Evolutionary conservation across 2,888 invertebrate genomes (phyloP).

Genomic region (Teinopalpus imperialis): DNA sequence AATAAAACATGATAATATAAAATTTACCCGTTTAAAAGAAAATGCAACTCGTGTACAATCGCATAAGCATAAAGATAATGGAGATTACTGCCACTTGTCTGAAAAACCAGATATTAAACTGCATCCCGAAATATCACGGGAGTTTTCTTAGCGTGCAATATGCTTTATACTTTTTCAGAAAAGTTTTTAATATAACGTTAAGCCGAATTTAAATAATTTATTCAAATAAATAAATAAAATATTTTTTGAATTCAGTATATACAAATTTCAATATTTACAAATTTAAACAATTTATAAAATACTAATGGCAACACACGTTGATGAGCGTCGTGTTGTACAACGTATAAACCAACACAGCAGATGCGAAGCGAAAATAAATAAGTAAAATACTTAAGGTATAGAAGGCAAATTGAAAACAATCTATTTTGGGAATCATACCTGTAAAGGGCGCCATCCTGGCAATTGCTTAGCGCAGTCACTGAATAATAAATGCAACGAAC

Average conservation of each 20-base stretch:
- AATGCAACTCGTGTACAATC: slow-evolving; percentile 1
- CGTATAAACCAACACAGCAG: too few species aligned
- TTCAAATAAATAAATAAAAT: too few species aligned
- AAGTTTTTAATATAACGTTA: too few species aligned
- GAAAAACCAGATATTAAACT: slow-evolving; percentile 3
- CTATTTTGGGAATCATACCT: slow-evolving; percentile 58
- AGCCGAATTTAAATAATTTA: too few species aligned
- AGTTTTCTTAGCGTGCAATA: neutral
- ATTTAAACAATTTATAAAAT: too few species aligned
- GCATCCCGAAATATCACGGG: slow-evolving; percentile 6
- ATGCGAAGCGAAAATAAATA: neutral
- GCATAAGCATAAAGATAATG: slow-evolving; percentile 8
- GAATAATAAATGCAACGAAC: slow-evolving; percentile 75
- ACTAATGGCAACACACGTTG: too few species aligned
- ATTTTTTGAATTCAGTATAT: too few species aligned
- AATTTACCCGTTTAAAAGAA: neutral
- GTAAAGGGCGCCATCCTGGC: slow-evolving; percentile 74
- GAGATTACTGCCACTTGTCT: slow-evolving; percentile 9
- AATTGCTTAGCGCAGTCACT: slow-evolving; percentile 67
- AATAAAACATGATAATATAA: too few species aligned
- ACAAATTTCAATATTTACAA: too few species aligned
- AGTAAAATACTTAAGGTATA: neutral
- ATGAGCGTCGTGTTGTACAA: too few species aligned
- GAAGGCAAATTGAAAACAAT: slow-evolving; percentile 22
- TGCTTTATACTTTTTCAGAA: neutral